Evolutionary conservation across 2,113 vertebrate genomes (phyloP), one percentile per base, ranked within the genome.

Genomic region (Andinoacara biseriatus): DNA sequence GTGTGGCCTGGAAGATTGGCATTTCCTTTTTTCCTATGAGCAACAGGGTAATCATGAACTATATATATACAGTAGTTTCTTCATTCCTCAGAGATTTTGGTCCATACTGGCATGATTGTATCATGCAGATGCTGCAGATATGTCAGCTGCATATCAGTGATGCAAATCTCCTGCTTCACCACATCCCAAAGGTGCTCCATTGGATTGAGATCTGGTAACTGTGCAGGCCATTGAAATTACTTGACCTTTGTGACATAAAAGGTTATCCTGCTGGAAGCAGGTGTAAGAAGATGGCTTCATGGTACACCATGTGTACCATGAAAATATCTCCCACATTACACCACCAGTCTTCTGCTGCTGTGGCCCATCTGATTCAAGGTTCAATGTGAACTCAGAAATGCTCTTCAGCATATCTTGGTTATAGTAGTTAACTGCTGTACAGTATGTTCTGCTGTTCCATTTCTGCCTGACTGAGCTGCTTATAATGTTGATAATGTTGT

Each of bases 1-100:
- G 89, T 77, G 82, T 85, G 82, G 78, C 22, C 13, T 1, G 38
- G 52, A 87, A 91, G 90, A 90, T 83, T 88, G 76, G 77, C 24
- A 26, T n/a, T n/a, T n/a, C n/a, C 62, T 38, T 26, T 74, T 89
- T 74, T 81, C 76, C 74, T 83, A 20, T 86, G 80, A 88, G 65
- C 58, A 91, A 78, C 74, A 80, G 40, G 85, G 74, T 58, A 69
- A 82, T 89, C 31, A 79, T 80, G 57, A 82, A 22, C 33, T 74
- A 74, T 31, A 31, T 31, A 31, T 31, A 31, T 31, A 31, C 31
- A 31, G 31, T 31, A 31, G n/a, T n/a, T n/a, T n/a, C n/a, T n/a
- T 7, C 33, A 35, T 38, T 40, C 38, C 38, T 40, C 38, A 40
- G 10, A 40, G 9, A 10, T 40, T 40, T 40, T 40, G 38, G 38